Evolutionary conservation across 2,113 vertebrate species (phyloP).

Genomic region (Prolemur simus): DNA sequence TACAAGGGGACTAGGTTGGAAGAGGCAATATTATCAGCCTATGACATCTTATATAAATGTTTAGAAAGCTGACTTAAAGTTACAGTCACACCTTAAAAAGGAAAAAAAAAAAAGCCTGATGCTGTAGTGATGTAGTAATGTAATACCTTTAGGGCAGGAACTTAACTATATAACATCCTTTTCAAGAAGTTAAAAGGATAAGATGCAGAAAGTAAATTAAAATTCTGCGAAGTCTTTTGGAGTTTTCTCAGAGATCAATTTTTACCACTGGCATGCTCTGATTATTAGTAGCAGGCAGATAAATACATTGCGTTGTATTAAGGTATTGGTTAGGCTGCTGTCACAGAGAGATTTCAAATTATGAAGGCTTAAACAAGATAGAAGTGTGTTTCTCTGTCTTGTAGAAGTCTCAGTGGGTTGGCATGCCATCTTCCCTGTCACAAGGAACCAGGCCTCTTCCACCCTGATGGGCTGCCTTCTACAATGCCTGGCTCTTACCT

Average conservation of each 20-base stretch:
- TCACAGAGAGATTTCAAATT: neutral
- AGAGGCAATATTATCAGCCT: too few relatives aligned
- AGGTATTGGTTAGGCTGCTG: neutral
- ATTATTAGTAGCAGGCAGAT: neutral
- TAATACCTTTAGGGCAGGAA: too few relatives aligned
- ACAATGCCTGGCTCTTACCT: neutral
- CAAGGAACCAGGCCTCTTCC: neutral
- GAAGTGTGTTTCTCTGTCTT: neutral
- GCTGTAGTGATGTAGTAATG: rapidly evolving
- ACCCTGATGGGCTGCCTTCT: neutral
- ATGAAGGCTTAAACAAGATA: neutral
- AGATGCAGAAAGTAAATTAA: neutral
- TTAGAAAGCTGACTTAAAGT: neutral
- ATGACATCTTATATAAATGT: rapidly evolving
- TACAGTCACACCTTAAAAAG: neutral
- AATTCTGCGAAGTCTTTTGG: neutral
- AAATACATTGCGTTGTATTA: neutral
- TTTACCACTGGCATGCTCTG: neutral
- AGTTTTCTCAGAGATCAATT: neutral
- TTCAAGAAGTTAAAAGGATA: neutral
- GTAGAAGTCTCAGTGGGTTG: neutral
- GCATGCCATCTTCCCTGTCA: neutral
- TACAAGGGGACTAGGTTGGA: neutral
- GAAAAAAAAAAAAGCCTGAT: neutral
- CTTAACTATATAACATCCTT: neutral